These are phyloP conservation scores for Malaclemys terrapin DNA, from an alignment of 2,113 vertebrate genomes.

Conservation along the genomic window DNA sequence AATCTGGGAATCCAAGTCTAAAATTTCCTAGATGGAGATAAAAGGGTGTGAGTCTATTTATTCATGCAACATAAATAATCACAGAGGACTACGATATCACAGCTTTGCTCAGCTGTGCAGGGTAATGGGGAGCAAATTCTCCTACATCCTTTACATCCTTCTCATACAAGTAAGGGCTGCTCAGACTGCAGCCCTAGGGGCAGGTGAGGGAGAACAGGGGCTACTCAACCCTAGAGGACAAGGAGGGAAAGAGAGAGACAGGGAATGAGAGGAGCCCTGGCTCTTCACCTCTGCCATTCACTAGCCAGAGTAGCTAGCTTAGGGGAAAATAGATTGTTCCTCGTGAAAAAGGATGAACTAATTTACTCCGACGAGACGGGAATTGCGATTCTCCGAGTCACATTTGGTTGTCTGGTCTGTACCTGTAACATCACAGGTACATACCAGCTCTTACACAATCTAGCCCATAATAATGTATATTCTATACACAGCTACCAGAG, in stretches of 20 bases:
- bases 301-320: neutral
- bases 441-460: neutral
- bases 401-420: neutral
- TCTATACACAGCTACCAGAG: neutral
- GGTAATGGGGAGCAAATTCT: neutral
- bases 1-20: neutral
- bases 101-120: neutral
- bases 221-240: neutral
- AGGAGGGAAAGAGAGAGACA: accelerated
- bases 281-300: neutral
- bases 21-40: neutral
- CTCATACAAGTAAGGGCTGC: neutral
- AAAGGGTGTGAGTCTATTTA: neutral
- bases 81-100: neutral
- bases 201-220: neutral
- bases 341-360: neutral
- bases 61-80: neutral
- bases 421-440: neutral
- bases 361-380: neutral
- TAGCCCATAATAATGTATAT: neutral
- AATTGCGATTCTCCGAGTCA: neutral
- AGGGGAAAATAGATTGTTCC: neutral
- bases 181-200: neutral
- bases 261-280: neutral
- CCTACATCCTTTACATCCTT: neutral